Base-by-base conservation (phyloP, 2,113 vertebrate genomes). In the Astatotilapia flaviijosephi region DNA sequence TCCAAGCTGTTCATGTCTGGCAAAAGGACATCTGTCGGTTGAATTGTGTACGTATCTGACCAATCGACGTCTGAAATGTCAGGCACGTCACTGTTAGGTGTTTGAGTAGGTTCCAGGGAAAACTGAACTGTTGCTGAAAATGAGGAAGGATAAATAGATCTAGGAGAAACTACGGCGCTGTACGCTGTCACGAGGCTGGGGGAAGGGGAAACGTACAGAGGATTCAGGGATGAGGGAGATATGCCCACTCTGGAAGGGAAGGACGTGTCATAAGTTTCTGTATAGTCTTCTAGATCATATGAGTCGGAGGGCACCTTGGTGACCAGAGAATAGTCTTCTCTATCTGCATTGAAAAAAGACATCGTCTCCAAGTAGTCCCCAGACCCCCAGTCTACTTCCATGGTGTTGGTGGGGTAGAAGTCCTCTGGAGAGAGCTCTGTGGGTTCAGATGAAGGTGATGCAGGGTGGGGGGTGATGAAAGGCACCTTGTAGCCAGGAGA, bases 291-390 rank as follows among this genome's bases (percentile, higher is more conserved):
- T 13, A 96, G 75, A 11, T 98, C 97, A 28, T 97, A 96, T 2
- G 94, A 45, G 1, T 97, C 97, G 1, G 90, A 83, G 23, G 94
- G 91, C 10, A 96, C 1, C 45, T 96, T 97, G 89, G 96, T 97
- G 86, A 90, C 88, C 1, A 92, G 85, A 47, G 94, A 85, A 81
- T 96, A 33, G 45, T 95, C 97, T 26, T 95, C 96, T 12, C 83
- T 93, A 33, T 96, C 96, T 15, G 94, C 89, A 19, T 89, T 88
- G 73, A 96, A 51, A 75, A 95, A 84, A 10, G 97, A 96, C 88
- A 97, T 93, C 1, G 98, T 97, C 94, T 98, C 97, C 7, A 95
- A 28, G 40, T 97, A 96, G 87, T 98, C 97, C 0, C 98, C 98
- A 7, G 98, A 99, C 3, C 97, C 98, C 93, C 94, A 92, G 0